phyloP scores from a whole-genome alignment of 2,113 vertebrate species.

The Callithrix jacchus region DNA sequence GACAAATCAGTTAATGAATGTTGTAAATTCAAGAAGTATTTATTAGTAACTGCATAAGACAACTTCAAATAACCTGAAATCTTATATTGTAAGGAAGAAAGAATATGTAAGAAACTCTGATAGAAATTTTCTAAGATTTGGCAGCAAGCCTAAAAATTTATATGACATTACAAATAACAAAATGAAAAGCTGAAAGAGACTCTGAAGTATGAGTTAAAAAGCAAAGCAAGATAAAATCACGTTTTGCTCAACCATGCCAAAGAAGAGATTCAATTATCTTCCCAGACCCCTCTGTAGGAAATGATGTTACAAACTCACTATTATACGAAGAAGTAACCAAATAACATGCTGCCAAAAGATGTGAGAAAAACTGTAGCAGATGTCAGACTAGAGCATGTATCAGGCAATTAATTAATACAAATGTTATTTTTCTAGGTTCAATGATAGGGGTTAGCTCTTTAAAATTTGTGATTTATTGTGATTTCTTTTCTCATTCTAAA shows the following conservation, averaged over 20 bases:
- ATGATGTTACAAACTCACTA: not conserved
- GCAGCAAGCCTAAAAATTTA: not conserved
- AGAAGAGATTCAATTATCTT: not conserved
- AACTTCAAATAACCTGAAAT: not conserved
- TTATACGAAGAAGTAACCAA: not conserved
- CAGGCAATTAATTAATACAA: not conserved
- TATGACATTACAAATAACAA: not conserved
- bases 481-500: conserved; percentile 18
- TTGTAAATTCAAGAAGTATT: not conserved
- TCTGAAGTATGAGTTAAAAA: not conserved
- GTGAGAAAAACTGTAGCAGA: not conserved
- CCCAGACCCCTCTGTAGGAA: not conserved
- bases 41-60: not conserved
- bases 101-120: not conserved
- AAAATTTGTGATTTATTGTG: not conserved
- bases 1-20: not conserved
- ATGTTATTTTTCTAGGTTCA: not conserved
- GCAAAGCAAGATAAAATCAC: not conserved
- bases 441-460: not conserved
- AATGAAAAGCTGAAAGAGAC: not conserved
- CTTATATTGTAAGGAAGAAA: not conserved
- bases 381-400: not conserved
- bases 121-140: not conserved
- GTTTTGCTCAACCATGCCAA: not conserved
- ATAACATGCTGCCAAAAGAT: not conserved